A percentile compares a stretch with the other conserved stretches of the same genome.
Conservation (phyloP, 2,888 invertebrate genomes). For the Digitonthophagus gazella region DNA sequence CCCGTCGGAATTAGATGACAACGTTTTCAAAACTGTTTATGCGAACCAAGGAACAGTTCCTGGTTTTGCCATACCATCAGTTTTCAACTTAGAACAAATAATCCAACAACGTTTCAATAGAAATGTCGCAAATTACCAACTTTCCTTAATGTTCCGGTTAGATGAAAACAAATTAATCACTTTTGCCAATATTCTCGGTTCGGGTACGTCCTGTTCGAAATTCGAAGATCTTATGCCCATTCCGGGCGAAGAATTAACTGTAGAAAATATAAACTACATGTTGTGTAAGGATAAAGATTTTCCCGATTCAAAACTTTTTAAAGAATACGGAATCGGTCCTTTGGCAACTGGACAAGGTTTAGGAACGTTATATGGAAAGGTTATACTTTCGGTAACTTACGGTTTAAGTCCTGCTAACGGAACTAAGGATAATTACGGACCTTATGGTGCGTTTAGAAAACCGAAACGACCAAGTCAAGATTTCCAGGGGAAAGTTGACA, state of each 20-base stretch:
- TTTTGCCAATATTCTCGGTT: conserved; percentile 11
- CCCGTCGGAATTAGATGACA: conserved; percentile 20
- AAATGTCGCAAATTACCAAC: conserved; percentile 34
- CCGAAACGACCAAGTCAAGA: conserved; percentile 30
- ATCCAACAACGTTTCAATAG: background rate
- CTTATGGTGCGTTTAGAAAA: conserved; percentile 29
- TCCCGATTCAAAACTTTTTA: conserved; percentile 47
- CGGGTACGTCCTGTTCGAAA: background rate
- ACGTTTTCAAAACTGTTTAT: conserved; percentile 17
- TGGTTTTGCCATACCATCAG: conserved; percentile 26
- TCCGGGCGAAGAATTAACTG: conserved; percentile 35
- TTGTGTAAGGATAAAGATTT: conserved; percentile 45
- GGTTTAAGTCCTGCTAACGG: conserved; percentile 34
- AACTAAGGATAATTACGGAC: conserved; percentile 33
- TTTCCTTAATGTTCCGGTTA: conserved; percentile 39
- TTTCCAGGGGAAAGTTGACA: conserved; percentile 16
- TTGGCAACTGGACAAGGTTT: conserved; percentile 44
- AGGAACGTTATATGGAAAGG: conserved; percentile 39
- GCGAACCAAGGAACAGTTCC: background rate
- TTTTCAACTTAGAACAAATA: conserved; percentile 23
- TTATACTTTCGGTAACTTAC: conserved; percentile 27
- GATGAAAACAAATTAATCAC: conserved; percentile 40
- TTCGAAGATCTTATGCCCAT: background rate
- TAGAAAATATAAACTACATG: conserved; percentile 38
- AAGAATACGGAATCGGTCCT: conserved; percentile 49